Conservation (phyloP, 2,113 vertebrate genomes). For the Daboia siamensis region DNA sequence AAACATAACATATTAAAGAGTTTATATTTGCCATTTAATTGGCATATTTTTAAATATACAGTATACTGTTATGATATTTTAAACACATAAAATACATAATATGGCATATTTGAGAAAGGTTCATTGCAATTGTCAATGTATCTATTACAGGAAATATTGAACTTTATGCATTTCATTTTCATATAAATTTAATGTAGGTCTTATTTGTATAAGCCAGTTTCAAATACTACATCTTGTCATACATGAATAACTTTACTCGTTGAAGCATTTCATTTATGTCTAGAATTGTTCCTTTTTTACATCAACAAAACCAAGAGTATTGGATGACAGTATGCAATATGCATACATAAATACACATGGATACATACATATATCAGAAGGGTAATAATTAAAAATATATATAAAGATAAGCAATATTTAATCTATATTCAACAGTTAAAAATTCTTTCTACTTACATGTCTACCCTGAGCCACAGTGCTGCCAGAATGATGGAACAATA, state of each 20-base stretch:
- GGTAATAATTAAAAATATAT: background rate
- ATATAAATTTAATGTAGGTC: constrained; percentile 46
- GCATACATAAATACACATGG: background rate
- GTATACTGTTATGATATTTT: background rate
- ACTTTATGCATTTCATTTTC: constrained; percentile 51
- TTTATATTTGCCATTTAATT: constrained; percentile 34
- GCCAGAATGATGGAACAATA: background rate
- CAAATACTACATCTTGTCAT: constrained; percentile 48
- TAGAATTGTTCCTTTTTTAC: constrained; percentile 62
- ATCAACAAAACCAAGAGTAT: constrained; percentile 40
- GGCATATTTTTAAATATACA: constrained; percentile 35
- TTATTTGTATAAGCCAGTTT: constrained; percentile 41
- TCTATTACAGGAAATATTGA: constrained; percentile 36
- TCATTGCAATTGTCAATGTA: constrained; percentile 44
- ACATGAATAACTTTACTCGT: constrained; percentile 45
- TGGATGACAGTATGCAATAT: constrained; percentile 29
- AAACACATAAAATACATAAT: constrained; percentile 30
- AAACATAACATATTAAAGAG: background rate
- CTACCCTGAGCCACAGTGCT: background rate
- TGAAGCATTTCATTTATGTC: constrained; percentile 55
- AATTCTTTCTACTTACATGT: background rate
- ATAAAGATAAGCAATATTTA: background rate
- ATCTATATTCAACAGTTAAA: background rate
- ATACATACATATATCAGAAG: constrained; percentile 1
- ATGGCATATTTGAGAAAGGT: constrained; percentile 39